Conservation (phyloP, 2,797 vertebrate species). For the Bradypodion ventrale region DNA sequence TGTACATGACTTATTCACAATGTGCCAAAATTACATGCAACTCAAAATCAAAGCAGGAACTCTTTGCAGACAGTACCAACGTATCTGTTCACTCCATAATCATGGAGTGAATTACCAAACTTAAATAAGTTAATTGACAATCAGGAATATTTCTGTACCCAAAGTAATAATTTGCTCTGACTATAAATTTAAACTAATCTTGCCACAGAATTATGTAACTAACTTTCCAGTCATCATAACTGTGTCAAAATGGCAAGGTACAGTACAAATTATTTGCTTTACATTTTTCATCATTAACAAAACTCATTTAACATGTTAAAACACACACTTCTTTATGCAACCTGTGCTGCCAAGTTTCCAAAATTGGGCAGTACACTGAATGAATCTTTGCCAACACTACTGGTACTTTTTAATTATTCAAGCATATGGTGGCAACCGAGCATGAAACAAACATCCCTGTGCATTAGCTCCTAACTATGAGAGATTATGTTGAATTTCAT, state of each 20-base stretch:
- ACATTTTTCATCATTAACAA: constrained; percentile 24
- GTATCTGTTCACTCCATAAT: constrained; percentile 41
- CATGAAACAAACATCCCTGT: too few relatives aligned
- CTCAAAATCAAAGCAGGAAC: too few relatives aligned
- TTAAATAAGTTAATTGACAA: constrained; percentile 49
- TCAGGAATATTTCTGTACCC: constrained; percentile 47
- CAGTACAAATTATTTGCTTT: constrained; percentile 38
- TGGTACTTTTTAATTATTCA: too few relatives aligned
- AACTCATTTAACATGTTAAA: constrained; percentile 12
- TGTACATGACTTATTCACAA: too few relatives aligned
- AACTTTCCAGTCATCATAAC: constrained; percentile 33
- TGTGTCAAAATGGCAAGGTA: constrained; percentile 30
- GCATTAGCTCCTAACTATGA: too few relatives aligned
- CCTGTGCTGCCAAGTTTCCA: not conserved
- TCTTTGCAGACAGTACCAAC: constrained; percentile 12
- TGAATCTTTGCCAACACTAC: not conserved
- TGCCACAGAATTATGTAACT: constrained; percentile 47
- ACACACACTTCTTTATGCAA: not conserved
- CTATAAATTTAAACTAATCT: constrained; percentile 49
- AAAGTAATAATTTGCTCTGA: constrained; percentile 60
- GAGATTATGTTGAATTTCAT: too few relatives aligned
- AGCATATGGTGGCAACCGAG: too few relatives aligned
- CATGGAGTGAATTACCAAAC: constrained; percentile 45
- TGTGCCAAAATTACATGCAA: too few relatives aligned
- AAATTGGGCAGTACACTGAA: constrained; percentile 29